phyloP scores from a whole-genome alignment of 2,113 vertebrate genomes.

The Emydura subglobosa region DNA sequence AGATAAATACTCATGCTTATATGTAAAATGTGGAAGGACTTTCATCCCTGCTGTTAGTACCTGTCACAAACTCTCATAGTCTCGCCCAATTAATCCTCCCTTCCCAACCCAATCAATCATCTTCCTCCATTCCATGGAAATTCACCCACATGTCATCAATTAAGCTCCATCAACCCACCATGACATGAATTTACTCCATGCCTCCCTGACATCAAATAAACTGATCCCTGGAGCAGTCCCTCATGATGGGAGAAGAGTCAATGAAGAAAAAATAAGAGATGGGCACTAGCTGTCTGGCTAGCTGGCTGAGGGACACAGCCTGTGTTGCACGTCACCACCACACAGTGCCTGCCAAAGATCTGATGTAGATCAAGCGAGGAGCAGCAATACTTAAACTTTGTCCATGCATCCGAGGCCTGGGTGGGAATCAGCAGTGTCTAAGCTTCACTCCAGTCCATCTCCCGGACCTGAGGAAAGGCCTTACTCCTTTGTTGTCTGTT shows the following conservation, averaged over 20 bases:
- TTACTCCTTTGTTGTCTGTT: background rate
- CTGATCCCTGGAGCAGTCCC: no score
- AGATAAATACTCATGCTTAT: no score
- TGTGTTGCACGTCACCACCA: background rate
- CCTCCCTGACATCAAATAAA: background rate
- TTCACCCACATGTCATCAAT: background rate
- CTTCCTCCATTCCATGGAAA: background rate
- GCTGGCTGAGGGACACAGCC: background rate
- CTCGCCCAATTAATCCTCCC: background rate
- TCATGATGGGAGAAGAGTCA: no score
- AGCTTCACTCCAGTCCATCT: background rate
- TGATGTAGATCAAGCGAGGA: background rate
- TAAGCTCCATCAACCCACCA: background rate
- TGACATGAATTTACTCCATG: background rate
- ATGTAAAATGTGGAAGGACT: background rate
- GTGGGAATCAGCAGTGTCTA: background rate
- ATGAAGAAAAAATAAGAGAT: no score
- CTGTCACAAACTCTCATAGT: no score
- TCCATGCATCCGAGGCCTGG: fast-evolving
- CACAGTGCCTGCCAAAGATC: background rate
- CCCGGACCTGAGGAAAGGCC: background rate
- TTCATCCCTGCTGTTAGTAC: background rate
- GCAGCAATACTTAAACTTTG: background rate
- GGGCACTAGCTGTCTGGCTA: background rate
- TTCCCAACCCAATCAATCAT: background rate